Base-by-base conservation (phyloP, 92 coral and sea anemone species). In the Epizoanthus scotinus region DNA sequence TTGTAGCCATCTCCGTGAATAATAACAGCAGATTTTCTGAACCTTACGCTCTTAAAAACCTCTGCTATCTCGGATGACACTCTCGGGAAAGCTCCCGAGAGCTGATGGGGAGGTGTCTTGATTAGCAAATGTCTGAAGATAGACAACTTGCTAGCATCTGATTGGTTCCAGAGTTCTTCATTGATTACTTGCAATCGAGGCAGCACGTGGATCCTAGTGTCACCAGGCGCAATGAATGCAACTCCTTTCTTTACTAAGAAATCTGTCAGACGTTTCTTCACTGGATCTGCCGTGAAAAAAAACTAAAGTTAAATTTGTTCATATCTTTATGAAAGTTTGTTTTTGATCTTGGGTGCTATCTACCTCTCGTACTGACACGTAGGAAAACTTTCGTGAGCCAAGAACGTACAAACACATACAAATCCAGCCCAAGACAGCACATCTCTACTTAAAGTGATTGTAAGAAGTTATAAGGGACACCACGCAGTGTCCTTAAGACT, bases 161-260 rank as follows among this genome's bases (percentile, higher is more conserved):
- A 80, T 49, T 34, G 81, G 47, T 47, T 71, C 91, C 91, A 84
- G 21, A 77, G 82, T 50, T 87, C 91, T 24, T 77, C 86, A n/a
- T 83, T 57, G 19, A 65, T 58, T 28, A 65, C 20, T 22, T 59
- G 38, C 63, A 90, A 77, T 38, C 63, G 81, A 25, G 94, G 89
- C 54, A 87, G 59, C 40, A 90, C 82, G 83, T 63, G 53, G 24
- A 87, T 29, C 31, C 74, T 78, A 40, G 29, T 75, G 31, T 65
- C 31, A 27, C 77, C 77, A 19, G 47, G 52, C 15, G 63, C 68
- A 15, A 22, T 68, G 70, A 87, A 78, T 2, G 91, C 94, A 10
- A 90, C 83, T 14, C 78, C 54, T 84, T 85, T 90, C 79, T 68
- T 44, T 56, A 85, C 73, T 15, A 90, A 84, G 27, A 90, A 62